A percentile compares a stretch with the other conserved stretches of the same genome.
Conservation (phyloP, 2,113 vertebrate species). For the Cynopterus brachyotis region DNA sequence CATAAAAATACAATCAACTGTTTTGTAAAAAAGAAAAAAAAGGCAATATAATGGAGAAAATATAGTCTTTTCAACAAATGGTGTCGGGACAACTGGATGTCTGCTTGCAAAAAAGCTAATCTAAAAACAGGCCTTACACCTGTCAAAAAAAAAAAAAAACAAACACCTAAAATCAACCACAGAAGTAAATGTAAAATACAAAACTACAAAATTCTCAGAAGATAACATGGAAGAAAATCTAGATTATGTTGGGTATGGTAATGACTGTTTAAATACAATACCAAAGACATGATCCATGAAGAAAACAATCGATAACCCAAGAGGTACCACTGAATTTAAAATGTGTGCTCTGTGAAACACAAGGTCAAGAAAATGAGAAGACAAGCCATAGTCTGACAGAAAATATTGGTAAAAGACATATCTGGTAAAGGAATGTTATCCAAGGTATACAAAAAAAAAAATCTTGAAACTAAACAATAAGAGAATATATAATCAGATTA, state of each 20-base stretch:
- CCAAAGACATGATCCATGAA: not conserved
- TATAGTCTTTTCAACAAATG: not conserved
- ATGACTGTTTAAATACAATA: not conserved
- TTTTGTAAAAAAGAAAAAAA: not conserved
- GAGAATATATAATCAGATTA: not conserved
- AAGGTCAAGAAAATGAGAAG: not conserved
- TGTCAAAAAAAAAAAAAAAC: not conserved
- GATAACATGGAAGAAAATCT: not conserved
- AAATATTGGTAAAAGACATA: not conserved
- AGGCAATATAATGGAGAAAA: not conserved
- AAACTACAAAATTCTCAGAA: not conserved
- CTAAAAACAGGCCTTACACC: not conserved
- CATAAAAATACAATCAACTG: not conserved
- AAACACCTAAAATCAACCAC: not conserved
- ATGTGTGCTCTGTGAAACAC: not conserved
- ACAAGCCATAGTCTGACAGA: not conserved
- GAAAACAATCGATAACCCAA: not conserved
- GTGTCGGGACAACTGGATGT: not conserved
- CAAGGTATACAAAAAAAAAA: not conserved
- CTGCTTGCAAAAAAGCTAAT: not conserved
- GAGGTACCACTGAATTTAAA: not conserved
- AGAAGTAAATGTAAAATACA: not conserved
- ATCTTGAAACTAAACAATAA: not conserved
- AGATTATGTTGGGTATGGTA: not conserved
- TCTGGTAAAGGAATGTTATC: not conserved